Conservation (phyloP, 2,797 vertebrate species). For the Trachurus trachurus region DNA sequence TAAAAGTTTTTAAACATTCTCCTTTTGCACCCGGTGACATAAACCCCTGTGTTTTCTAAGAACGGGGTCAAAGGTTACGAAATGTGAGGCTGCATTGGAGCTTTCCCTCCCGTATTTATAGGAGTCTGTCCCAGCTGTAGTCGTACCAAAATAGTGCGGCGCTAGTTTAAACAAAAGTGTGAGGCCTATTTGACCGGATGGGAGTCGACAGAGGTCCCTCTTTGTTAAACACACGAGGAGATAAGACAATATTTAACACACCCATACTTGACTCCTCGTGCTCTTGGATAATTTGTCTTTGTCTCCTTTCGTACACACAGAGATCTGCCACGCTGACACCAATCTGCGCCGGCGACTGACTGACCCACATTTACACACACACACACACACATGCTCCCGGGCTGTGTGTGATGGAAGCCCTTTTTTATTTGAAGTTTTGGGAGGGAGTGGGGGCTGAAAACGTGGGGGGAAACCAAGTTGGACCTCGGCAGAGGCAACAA, state of each 20-base stretch:
- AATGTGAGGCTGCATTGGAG: conserved; percentile 3
- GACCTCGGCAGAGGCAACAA: conserved; percentile 77
- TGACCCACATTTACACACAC: conserved; percentile 71
- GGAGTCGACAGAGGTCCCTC: conserved; percentile 50
- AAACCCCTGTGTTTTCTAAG: conserved; percentile 10
- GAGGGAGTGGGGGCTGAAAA: conserved; percentile 21
- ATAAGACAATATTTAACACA: conserved; percentile 57
- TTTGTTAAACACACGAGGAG: conserved; percentile 53
- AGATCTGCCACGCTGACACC: conserved; percentile 65
- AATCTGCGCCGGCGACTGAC: conserved; percentile 26
- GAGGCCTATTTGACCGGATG: conserved; percentile 36
- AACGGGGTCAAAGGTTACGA: conserved; percentile 52
- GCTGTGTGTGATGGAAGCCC: conserved; percentile 62
- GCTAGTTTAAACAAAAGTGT: conserved; percentile 52
- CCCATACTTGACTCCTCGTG: conserved; percentile 51
- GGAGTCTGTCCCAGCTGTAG: conserved; percentile 22
- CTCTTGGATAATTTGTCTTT: conserved; percentile 48
- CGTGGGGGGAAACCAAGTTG: conserved; percentile 63
- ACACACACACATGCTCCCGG: conserved; percentile 50
- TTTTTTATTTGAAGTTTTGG: conserved; percentile 29
- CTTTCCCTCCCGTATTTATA: conserved; percentile 22
- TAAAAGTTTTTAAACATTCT: not conserved
- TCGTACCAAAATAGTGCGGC: conserved; percentile 48
- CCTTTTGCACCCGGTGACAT: not conserved
- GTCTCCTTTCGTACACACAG: conserved; percentile 49